phyloP scores from a whole-genome alignment of 2,888 invertebrate species.

The Ophion costatus region DNA sequence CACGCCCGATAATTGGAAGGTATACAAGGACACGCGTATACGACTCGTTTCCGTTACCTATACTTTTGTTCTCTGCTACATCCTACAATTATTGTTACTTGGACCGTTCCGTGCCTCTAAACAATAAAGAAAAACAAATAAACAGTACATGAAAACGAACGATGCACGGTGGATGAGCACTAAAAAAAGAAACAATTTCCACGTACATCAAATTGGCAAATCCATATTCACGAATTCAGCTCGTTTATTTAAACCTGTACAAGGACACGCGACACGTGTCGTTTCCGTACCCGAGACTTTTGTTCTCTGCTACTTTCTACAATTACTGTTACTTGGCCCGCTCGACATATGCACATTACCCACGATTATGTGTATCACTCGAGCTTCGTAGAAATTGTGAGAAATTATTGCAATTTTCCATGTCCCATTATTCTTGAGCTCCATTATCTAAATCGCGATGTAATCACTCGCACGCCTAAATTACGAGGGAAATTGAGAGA shows the following conservation, averaged over 20 bases:
- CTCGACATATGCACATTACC: background rate
- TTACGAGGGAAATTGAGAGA: background rate
- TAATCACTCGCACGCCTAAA: background rate
- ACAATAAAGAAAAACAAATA: too few species aligned
- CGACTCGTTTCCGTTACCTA: background rate
- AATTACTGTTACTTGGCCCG: conserved; percentile 13
- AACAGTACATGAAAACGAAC: background rate
- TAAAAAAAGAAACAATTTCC: background rate
- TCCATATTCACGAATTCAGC: background rate
- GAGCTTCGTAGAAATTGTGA: background rate
- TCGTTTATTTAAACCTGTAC: background rate
- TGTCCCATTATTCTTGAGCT: background rate
- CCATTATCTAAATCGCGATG: background rate
- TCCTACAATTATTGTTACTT: conserved; percentile 33
- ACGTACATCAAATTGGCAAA: background rate
- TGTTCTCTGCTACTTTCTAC: conserved; percentile 31
- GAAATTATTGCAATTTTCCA: background rate
- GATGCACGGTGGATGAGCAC: background rate
- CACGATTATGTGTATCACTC: background rate
- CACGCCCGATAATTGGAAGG: too few species aligned
- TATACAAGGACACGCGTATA: conserved; percentile 8
- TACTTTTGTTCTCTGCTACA: conserved; percentile 9
- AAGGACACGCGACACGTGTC: background rate
- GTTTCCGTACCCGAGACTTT: background rate
- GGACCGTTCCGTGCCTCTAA: too few species aligned